Evolutionary conservation across 2,797 vertebrate genomes (phyloP).

Genomic region (Todus mexicanus): DNA sequence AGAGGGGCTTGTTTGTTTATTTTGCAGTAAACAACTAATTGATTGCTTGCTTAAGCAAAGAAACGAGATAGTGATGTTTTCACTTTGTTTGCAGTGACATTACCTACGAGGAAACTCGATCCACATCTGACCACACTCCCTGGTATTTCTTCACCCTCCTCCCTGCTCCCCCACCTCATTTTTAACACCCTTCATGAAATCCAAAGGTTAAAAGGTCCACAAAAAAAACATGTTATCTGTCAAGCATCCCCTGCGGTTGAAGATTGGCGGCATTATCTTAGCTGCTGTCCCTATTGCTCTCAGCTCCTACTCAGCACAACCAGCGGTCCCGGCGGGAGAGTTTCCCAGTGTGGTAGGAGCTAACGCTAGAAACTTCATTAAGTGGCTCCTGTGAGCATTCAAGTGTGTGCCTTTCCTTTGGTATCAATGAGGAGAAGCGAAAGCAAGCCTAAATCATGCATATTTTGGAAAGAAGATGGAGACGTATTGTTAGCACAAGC

Average conservation of each 20-base stretch:
- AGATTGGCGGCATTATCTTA: slow-evolving; percentile 12
- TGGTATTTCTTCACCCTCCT: neutral
- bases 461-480: slow-evolving; percentile 15
- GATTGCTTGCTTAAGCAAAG: slow-evolving; percentile 13
- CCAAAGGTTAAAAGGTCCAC: slow-evolving; percentile 14
- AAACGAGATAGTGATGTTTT: slow-evolving; percentile 5
- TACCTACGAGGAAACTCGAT: neutral
- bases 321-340: neutral
- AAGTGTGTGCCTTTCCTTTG: slow-evolving; percentile 9
- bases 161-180: neutral
- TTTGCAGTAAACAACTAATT: slow-evolving; percentile 29
- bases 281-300: neutral
- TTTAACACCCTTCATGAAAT: slow-evolving; percentile 29
- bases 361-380: neutral
- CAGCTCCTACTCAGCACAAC: neutral
- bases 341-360: neutral
- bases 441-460: neutral
- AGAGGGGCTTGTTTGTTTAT: slow-evolving; percentile 18
- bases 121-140: neutral
- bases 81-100: slow-evolving; percentile 12
- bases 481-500: slow-evolving; percentile 19
- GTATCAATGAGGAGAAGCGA: neutral
- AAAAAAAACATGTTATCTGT: neutral
- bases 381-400: neutral
- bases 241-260: neutral